Conservation (phyloP, 2,888 invertebrate species). For the Hylaea fasciaria region DNA sequence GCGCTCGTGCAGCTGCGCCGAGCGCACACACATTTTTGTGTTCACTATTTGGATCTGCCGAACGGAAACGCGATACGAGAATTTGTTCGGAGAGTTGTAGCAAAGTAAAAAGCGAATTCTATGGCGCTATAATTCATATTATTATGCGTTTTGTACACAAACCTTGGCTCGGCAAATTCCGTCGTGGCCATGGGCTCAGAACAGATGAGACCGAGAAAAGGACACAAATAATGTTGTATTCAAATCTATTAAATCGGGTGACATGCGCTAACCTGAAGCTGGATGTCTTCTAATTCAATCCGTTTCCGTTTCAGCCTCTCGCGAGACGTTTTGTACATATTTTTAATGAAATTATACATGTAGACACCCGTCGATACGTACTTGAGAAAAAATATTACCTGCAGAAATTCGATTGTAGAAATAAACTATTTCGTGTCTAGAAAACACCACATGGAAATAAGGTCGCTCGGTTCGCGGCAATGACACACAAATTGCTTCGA, state of each 20-base stretch:
- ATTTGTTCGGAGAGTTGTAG: no score
- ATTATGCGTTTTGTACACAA: no score
- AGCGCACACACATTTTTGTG: constrained; percentile 67
- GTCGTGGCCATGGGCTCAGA: no score
- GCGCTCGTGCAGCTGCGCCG: constrained; percentile 65
- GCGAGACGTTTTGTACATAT: constrained; percentile 58
- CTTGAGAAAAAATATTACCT: constrained; percentile 67
- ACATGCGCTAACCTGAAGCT: constrained; percentile 63
- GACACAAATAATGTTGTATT: no score
- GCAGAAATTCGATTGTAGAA: constrained; percentile 30
- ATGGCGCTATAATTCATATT: no score
- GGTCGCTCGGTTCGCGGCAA: no score
- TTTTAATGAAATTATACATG: constrained; percentile 63
- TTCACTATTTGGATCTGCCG: constrained; percentile 70
- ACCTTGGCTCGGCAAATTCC: no score
- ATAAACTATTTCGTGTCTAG: constrained; percentile 22
- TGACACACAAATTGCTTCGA: no score
- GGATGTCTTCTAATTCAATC: constrained; percentile 69
- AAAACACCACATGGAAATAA: not conserved
- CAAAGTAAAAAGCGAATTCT: no score
- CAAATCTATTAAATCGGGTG: constrained; percentile 1
- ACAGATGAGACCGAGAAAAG: no score
- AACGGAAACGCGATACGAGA: not conserved
- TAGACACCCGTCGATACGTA: constrained; percentile 68
- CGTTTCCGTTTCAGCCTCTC: constrained; percentile 62